These are phyloP conservation scores for Eubucco bourcierii DNA, from an alignment of 2,113 vertebrate genomes.

Conservation along the genomic window DNA sequence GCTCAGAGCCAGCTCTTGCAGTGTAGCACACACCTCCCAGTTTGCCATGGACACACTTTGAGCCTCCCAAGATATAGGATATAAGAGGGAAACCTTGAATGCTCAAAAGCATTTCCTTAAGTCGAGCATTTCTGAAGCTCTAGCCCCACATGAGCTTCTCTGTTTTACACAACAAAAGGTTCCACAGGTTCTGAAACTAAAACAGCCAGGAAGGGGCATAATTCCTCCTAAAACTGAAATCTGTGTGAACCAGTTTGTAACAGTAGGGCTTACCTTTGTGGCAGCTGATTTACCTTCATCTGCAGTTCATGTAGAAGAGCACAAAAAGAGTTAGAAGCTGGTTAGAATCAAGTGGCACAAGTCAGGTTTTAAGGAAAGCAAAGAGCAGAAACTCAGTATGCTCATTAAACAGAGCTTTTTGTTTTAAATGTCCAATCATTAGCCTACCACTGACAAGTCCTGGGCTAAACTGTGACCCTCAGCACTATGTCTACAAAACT, in stretches of 20 bases:
- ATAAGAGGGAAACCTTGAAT: neutral
- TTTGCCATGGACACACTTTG: neutral
- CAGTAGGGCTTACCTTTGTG: conserved; percentile 28
- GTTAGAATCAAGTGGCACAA: neutral
- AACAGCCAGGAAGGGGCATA: neutral
- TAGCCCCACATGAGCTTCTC: neutral
- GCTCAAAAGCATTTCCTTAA: neutral
- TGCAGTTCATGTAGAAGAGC: neutral
- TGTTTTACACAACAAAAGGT: neutral
- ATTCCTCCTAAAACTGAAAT: neutral
- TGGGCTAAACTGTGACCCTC: too few relatives aligned
- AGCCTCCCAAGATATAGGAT: neutral
- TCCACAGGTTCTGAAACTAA: neutral
- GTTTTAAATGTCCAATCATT: neutral
- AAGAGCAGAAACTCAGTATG: neutral
- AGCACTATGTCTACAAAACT: too few relatives aligned
- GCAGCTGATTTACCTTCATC: neutral
- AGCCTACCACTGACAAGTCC: too few relatives aligned
- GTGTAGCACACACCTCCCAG: neutral
- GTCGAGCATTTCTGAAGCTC: neutral
- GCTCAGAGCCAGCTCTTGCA: neutral
- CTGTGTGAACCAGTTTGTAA: neutral
- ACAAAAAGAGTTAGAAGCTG: neutral
- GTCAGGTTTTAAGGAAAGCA: neutral
- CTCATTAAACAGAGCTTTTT: neutral